Conservation (phyloP, 2,797 vertebrate genomes). For the Sebastes elongatus region DNA sequence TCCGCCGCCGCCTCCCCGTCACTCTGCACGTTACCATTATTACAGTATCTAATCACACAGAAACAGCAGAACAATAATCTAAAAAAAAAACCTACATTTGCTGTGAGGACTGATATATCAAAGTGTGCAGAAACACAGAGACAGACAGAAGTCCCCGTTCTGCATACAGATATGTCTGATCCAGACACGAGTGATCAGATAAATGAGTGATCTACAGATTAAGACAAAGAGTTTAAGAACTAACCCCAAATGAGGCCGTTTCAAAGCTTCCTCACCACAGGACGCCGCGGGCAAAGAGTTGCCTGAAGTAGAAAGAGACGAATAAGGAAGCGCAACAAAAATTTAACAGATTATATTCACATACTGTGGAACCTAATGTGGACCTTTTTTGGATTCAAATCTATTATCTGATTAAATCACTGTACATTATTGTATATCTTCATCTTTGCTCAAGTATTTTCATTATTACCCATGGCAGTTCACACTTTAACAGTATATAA, state of each 20-base stretch:
- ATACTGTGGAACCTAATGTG: neutral
- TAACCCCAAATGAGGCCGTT: slow-evolving; percentile 47
- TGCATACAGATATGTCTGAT: slow-evolving; percentile 62
- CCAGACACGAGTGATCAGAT: slow-evolving; percentile 60
- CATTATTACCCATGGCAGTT: neutral
- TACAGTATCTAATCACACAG: slow-evolving; percentile 5
- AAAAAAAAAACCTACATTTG: slow-evolving; percentile 1
- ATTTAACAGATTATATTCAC: slow-evolving; percentile 10
- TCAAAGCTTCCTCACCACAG: slow-evolving; percentile 52
- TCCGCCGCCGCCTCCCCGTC: neutral
- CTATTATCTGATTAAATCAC: neutral
- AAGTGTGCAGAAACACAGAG: slow-evolving; percentile 11
- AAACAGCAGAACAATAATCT: neutral
- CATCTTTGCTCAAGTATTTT: neutral
- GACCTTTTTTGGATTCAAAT: neutral
- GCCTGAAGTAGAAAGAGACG: slow-evolving; percentile 4
- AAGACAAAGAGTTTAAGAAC: slow-evolving; percentile 61
- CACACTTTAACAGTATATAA: neutral
- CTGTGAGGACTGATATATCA: slow-evolving; percentile 29
- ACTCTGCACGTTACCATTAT: slow-evolving; percentile 6
- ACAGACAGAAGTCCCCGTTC: slow-evolving; percentile 24
- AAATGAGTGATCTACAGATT: slow-evolving; percentile 65
- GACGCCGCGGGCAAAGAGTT: slow-evolving; percentile 38
- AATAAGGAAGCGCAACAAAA: neutral
- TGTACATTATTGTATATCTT: neutral